Percentiles rank a stretch among this genome's conserved stretches.
Conservation (phyloP, 2,888 invertebrate genomes). For the Loripinus fragilis region DNA sequence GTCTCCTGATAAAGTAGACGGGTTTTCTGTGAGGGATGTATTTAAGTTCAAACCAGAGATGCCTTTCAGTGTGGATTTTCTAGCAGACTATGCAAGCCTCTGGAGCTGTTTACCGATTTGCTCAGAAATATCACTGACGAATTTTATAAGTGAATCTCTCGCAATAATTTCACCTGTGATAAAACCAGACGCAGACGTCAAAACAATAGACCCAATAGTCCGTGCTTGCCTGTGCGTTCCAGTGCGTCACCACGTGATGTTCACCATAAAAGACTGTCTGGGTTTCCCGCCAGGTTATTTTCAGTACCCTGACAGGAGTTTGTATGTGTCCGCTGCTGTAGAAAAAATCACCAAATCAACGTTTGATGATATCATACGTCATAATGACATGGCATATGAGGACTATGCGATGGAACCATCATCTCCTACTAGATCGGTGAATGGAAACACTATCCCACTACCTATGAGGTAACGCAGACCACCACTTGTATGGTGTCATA, state of each 20-base stretch:
- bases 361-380: constrained; percentile 63
- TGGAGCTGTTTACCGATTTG: constrained; percentile 62
- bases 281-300: constrained; percentile 74
- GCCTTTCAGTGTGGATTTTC: constrained; percentile 59
- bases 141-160: constrained; percentile 65
- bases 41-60: constrained; percentile 59
- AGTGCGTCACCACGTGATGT: constrained; percentile 61
- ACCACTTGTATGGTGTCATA: no score
- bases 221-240: constrained; percentile 67
- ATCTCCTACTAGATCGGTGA: background rate
- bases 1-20: constrained; percentile 52
- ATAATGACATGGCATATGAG: constrained; percentile 66
- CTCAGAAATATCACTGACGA: constrained; percentile 57
- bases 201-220: constrained; percentile 57
- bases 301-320: constrained; percentile 59
- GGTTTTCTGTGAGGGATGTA: constrained; percentile 59
- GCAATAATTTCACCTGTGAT: constrained; percentile 64
- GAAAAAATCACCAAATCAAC: constrained; percentile 62
- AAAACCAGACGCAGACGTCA: constrained; percentile 27
- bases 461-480: constrained; percentile 3
- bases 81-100: constrained; percentile 50
- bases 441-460: background rate
- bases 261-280: constrained; percentile 63
- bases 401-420: constrained; percentile 46
- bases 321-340: constrained; percentile 55